phyloP scores from a whole-genome alignment of 92 coral and sea anemone genomes.

The Umimayanthus kanabou region DNA sequence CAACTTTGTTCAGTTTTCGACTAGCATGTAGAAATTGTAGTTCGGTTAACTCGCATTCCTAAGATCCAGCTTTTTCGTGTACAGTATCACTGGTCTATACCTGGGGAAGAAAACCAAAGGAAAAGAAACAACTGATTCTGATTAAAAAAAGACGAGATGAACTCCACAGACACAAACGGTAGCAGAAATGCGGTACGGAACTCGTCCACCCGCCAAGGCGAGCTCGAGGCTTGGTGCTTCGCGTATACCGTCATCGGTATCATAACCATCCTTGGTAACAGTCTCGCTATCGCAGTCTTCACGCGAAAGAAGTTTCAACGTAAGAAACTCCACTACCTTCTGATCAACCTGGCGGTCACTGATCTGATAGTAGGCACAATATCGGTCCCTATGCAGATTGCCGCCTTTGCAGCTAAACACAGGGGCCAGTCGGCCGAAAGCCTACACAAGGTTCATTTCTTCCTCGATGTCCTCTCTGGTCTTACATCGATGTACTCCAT shows the following conservation, averaged over 20 bases:
- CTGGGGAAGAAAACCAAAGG: too few relatives aligned
- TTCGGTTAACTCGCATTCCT: too few relatives aligned
- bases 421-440: too few relatives aligned
- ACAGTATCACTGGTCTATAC: too few relatives aligned
- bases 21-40: too few relatives aligned
- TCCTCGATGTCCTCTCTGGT: conserved; percentile 12
- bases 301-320: background rate
- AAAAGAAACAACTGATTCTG: too few relatives aligned
- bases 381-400: conserved; percentile 12
- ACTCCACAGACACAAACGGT: too few relatives aligned
- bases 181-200: too few relatives aligned
- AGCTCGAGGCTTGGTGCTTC: background rate
- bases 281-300: conserved; percentile 4
- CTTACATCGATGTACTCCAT: conserved; percentile 17
- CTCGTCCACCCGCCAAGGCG: background rate
- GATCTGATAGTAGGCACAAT: conserved; percentile 7
- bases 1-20: too few relatives aligned
- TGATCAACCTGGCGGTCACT: conserved; percentile 32
- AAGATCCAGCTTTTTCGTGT: too few relatives aligned
- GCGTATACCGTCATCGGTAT: background rate
- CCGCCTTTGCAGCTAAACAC: background rate
- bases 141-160: too few relatives aligned
- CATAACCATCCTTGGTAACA: conserved; percentile 7
- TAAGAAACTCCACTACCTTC: background rate
- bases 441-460: background rate